These are phyloP conservation scores for Thecophora atra DNA, from an alignment of 2,888 invertebrate genomes.

Conservation along the genomic window DNA sequence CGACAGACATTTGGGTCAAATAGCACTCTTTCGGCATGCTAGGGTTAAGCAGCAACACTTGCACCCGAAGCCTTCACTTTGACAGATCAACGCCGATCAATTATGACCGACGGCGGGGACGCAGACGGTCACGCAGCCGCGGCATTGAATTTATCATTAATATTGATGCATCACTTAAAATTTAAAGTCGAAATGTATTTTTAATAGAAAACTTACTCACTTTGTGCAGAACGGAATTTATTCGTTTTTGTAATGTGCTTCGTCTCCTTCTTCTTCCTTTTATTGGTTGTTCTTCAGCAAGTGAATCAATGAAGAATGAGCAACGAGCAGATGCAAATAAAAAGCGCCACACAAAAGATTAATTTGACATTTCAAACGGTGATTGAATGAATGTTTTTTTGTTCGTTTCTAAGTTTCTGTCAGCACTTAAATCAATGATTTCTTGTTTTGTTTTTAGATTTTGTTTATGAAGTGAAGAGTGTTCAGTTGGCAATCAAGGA, in stretches of 20 bases:
- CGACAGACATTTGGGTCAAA: no score
- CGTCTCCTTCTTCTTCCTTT: background rate
- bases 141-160: background rate
- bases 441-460: background rate
- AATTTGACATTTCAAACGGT: background rate
- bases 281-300: no score
- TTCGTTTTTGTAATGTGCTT: slow-evolving; percentile 2
- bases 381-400: background rate
- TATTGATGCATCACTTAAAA: background rate
- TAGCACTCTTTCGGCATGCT: background rate
- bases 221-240: slow-evolving; percentile 1
- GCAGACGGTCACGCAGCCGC: no score
- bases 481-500: background rate
- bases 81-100: background rate
- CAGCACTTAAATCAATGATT: background rate
- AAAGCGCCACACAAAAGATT: background rate
- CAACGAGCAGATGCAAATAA: slow-evolving; percentile 18
- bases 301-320: background rate
- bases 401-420: background rate
- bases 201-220: slow-evolving; percentile 7
- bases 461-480: background rate
- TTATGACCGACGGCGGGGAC: background rate
- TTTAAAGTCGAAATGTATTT: slow-evolving; percentile 3
- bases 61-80: background rate
- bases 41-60: slow-evolving; percentile 2